Base-by-base conservation (phyloP, 2,888 invertebrate species). In the Octodonta nipae region DNA sequence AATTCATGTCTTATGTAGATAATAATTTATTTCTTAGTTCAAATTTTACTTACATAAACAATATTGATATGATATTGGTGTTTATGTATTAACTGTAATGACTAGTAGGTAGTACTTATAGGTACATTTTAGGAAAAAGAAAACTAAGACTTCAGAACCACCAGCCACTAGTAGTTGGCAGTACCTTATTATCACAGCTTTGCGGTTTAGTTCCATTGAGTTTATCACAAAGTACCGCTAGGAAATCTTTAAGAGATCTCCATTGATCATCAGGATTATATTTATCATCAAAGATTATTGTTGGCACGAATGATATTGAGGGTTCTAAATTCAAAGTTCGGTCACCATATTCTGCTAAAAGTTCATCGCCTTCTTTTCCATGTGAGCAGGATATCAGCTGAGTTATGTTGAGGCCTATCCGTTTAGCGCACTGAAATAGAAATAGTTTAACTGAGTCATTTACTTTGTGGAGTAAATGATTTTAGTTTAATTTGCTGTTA, bases 221-320 rank as follows among this genome's bases (percentile, higher is more conserved):
- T 22, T 39, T 30, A n/a, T 24, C 25, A 28, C 52, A 52, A 13
- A 47, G 44, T 1, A 44, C 41, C 25, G 37, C 37, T 3, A 44
- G 35, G 12, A 52, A 49, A 40, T 52, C 40, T 4, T 22, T 28
- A 26, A 46, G 15, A 3, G 50, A 40, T 8, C 42, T 36, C 24
- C 37, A 27, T 24, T 48, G 43, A 5, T 30, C 20, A 3, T 20
- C 20, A 15, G 36, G 16, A 15, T 47, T 33, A 16, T 43, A 54
- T 15, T 31, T 55, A 27, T 54, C 60, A 31, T 66, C 58, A 34
- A 64, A 54, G 2, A 56, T 44, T 17, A 66, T 52, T 0, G 64
- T 59, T 4, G 67, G 67, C 0, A 67, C 61, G 36, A 58, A 64
- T 8, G 45, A 31, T 10, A 66, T 28, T 11, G 13, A 27, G 6